Evolutionary conservation across 2,888 invertebrate genomes (phyloP).

Genomic region (Xestia sexstrigata): DNA sequence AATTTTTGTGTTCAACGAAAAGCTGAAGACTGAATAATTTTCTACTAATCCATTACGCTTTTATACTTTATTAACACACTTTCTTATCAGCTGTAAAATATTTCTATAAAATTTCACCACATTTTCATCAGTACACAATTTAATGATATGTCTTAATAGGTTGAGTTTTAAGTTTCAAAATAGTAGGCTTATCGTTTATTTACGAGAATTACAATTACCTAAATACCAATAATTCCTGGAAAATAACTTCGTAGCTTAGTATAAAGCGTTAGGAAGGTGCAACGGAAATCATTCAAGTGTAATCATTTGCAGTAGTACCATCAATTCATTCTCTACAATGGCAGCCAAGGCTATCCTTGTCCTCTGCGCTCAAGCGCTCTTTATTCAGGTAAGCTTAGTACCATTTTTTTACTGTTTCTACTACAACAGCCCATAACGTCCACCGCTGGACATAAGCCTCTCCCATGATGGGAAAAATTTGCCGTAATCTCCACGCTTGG

Average conservation of each 20-base stretch:
- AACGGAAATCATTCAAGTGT: slow-evolving; percentile 38
- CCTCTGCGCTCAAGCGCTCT: slow-evolving; percentile 53
- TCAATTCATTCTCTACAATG: slow-evolving; percentile 38
- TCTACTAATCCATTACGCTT: not conserved
- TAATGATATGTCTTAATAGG: slow-evolving; percentile 7
- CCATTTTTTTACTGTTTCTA: not conserved
- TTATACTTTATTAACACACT: slow-evolving; percentile 24
- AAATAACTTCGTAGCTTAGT: slow-evolving; percentile 10
- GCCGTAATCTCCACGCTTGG: too few relatives aligned
- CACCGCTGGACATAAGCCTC: too few relatives aligned
- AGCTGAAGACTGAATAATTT: slow-evolving; percentile 37
- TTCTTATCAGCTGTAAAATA: slow-evolving; percentile 17
- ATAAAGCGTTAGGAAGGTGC: slow-evolving; percentile 15
- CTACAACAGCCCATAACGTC: too few relatives aligned
- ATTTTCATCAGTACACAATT: not conserved
- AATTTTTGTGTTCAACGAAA: slow-evolving; percentile 22
- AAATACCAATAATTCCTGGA: slow-evolving; percentile 3
- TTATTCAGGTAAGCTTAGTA: slow-evolving; percentile 50
- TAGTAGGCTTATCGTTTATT: slow-evolving; percentile 26
- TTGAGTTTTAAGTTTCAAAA: slow-evolving; percentile 5
- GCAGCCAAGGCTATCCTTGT: slow-evolving; percentile 45
- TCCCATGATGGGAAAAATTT: too few relatives aligned
- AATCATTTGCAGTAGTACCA: slow-evolving; percentile 19
- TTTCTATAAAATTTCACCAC: slow-evolving; percentile 12
- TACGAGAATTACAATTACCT: slow-evolving; percentile 16